Base-by-base conservation (phyloP, 2,888 invertebrate species). In the Fragum whitleyi region DNA sequence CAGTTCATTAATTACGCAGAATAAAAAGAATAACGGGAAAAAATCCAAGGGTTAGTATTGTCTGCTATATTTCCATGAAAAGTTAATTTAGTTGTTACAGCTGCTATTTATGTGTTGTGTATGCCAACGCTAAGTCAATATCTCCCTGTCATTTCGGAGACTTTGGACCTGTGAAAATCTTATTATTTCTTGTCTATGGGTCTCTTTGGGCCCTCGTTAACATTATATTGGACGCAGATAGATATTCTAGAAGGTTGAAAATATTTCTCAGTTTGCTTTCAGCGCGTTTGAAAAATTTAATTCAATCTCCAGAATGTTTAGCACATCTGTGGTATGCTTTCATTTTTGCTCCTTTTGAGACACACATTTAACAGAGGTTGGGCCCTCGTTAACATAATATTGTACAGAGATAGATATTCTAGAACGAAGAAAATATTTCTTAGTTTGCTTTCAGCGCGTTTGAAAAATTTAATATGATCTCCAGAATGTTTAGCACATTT, bases 111-210 rank as follows among this genome's bases (percentile, higher is more conserved):
- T 47, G 57, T 57, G 57, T 57, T 57, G 28, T 57, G 26, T 57
- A 28, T 57, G 28, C 28, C 62, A 62, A 28, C 62, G 5, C n/a
- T 62, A 62, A 62, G 23, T 62, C 62, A 62, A 62, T 62, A 62
- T 62, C 14, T 11, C 36, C 7, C 29, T 62, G 62, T 62, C 62
- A 36, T 36, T 32, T 32, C 16, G 62, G 62, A 62, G 62, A 32
- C 62, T 62, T 28, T 36, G 28, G 32, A 62, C 62, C 62, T 62
- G 62, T 62, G 32, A 28, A 62, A 62, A 21, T n/a, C 62, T 62
- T 29, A 62, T 65, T 65, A 65, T 65, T 42, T 32, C 36, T 26
- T 65, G 65, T 65, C 65, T 65, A 65, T 65, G 21, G 42, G 42
- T 26, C 65, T 65, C 65, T 21, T 9, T 6, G 23, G 65, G 42